phyloP scores from a whole-genome alignment of 2,888 invertebrate genomes.

The Bellardia bayeri region DNA sequence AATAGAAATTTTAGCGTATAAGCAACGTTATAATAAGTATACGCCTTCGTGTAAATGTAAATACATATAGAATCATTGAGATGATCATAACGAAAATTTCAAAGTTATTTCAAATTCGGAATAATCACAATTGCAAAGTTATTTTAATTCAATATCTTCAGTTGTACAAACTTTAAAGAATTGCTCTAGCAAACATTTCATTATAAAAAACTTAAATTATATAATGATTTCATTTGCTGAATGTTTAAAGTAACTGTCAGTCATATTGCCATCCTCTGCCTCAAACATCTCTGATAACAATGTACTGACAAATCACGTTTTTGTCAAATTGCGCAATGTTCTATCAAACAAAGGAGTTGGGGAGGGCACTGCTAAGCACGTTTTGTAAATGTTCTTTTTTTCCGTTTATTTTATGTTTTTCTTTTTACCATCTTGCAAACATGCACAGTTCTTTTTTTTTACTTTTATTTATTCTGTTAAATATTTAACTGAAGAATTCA shows the following conservation, averaged over 20 bases:
- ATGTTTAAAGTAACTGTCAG: conserved; percentile 15
- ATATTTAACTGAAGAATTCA: conserved; percentile 62
- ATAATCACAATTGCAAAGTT: too few species aligned
- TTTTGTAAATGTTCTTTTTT: conserved; percentile 52
- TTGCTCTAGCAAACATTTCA: neutral
- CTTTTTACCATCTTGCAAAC: conserved; percentile 16
- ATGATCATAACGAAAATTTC: neutral
- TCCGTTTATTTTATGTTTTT: neutral
- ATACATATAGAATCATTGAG: neutral
- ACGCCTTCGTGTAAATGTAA: neutral
- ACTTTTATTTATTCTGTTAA: conserved; percentile 54
- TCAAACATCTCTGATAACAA: conserved; percentile 43
- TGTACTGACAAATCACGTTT: conserved; percentile 68
- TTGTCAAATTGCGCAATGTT: conserved; percentile 59
- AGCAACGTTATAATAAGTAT: neutral
- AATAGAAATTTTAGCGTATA: neutral
- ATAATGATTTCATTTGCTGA: conserved; percentile 25
- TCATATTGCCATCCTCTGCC: neutral
- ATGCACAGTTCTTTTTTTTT: conserved; percentile 8
- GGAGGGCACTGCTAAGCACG: conserved; percentile 29
- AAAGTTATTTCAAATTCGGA: too few species aligned
- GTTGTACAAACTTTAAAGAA: neutral
- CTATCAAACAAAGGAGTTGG: conserved; percentile 25
- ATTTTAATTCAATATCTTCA: too few species aligned
- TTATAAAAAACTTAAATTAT: neutral